A percentile compares a stretch with the other conserved stretches of the same genome.
Conservation (phyloP, 2,797 vertebrate genomes). For the Alauda arvensis region DNA sequence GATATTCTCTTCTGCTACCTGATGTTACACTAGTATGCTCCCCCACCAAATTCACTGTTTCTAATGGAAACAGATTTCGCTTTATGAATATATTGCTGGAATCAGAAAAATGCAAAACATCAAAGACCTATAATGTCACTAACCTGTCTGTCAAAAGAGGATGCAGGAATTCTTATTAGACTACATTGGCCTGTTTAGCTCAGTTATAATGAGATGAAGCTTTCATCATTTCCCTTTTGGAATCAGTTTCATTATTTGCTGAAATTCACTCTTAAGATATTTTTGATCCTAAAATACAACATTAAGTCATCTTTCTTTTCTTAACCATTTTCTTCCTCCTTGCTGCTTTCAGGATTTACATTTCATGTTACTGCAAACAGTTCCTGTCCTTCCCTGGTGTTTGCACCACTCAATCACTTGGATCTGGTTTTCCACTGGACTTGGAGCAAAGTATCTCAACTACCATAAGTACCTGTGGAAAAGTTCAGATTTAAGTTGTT, state of each 20-base stretch:
- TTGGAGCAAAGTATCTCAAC: neutral
- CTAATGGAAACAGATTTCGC: neutral
- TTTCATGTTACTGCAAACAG: neutral
- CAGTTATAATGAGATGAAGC: slow-evolving; percentile 4
- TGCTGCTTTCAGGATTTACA: neutral
- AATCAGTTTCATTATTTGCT: slow-evolving; percentile 7
- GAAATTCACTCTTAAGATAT: neutral
- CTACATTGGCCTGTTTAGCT: slow-evolving; percentile 22
- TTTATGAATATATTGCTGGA: neutral
- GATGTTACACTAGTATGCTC: fast-evolving
- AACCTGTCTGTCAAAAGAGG: neutral
- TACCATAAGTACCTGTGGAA: neutral
- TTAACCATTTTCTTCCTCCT: neutral
- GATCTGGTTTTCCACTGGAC: neutral
- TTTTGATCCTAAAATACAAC: neutral
- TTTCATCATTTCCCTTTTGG: slow-evolving; percentile 29
- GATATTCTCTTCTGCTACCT: neutral
- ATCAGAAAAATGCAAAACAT: slow-evolving; percentile 10
- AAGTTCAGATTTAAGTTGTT: neutral
- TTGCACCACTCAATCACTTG: neutral
- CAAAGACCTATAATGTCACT: slow-evolving; percentile 8
- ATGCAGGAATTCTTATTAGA: slow-evolving; percentile 10
- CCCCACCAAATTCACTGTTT: neutral
- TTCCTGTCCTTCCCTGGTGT: neutral
- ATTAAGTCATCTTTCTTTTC: neutral